These are phyloP conservation scores for Adelosebastes latens DNA, from an alignment of 2,797 vertebrate genomes.

Conservation along the genomic window DNA sequence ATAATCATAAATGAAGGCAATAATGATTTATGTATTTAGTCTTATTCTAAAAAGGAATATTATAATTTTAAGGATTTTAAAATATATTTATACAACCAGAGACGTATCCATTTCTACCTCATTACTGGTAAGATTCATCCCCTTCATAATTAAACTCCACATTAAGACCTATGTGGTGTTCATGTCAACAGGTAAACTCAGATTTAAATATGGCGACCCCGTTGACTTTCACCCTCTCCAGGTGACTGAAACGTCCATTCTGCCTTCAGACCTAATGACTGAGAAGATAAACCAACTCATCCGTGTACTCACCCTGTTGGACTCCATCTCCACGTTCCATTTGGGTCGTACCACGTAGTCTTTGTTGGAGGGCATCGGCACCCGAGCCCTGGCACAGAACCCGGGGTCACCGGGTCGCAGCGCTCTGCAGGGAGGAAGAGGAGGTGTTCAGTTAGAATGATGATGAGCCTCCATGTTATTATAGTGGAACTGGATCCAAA, in stretches of 20 bases:
- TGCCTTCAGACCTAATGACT: neutral
- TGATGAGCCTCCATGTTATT: neutral
- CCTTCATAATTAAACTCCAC: no score
- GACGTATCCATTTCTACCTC: no score
- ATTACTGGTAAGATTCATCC: no score
- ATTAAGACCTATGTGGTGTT: no score
- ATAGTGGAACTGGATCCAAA: neutral
- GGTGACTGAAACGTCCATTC: neutral
- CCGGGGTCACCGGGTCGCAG: slow-evolving; percentile 95
- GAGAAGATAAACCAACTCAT: neutral
- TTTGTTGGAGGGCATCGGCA: slow-evolving; percentile 98
- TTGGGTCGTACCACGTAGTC: slow-evolving; percentile 98
- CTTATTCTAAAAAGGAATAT: no score
- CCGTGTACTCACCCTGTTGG: slow-evolving; percentile 88
- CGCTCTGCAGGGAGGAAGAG: slow-evolving; percentile 79
- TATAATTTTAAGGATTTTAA: no score
- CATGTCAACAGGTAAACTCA: neutral
- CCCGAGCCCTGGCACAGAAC: slow-evolving; percentile 94
- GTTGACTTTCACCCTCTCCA: neutral
- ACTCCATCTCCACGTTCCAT: slow-evolving; percentile 96
- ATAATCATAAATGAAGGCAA: no score
- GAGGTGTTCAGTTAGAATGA: neutral
- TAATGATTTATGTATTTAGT: no score
- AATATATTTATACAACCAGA: no score
- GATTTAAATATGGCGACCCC: neutral